phyloP scores from a whole-genome alignment of 2,113 vertebrate genomes.

The Mystacornis crossleyi region DNA sequence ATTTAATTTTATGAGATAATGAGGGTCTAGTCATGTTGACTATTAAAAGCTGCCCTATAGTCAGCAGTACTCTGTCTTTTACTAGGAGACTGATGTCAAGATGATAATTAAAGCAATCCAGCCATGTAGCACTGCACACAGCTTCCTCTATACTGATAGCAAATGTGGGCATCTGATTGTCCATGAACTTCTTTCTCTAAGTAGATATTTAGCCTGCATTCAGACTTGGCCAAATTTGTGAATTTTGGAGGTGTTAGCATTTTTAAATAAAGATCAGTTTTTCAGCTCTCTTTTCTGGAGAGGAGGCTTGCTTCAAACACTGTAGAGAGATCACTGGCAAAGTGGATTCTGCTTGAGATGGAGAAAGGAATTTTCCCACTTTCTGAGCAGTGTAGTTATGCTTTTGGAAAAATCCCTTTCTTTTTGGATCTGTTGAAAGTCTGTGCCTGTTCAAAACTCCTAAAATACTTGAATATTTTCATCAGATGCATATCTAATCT shows the following conservation, averaged over 20 bases:
- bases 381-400: background rate
- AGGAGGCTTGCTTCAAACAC: background rate
- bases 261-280: background rate
- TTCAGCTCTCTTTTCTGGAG: background rate
- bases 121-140: slow-evolving; percentile 23
- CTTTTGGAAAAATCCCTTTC: slow-evolving; percentile 17
- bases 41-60: slow-evolving; percentile 62
- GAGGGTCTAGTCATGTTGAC: slow-evolving; percentile 47
- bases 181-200: background rate
- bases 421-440: background rate
- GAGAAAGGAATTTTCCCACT: background rate
- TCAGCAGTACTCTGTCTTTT: slow-evolving; percentile 51
- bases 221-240: background rate
- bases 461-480: slow-evolving; percentile 36
- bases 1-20: slow-evolving; percentile 61
- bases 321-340: background rate
- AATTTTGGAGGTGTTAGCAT: background rate
- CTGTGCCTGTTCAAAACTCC: slow-evolving; percentile 22
- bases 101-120: slow-evolving; percentile 63
- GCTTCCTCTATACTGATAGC: slow-evolving; percentile 41
- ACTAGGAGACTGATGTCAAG: slow-evolving; percentile 57
- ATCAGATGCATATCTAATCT: slow-evolving; percentile 33
- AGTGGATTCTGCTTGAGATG: background rate
- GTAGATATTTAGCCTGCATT: slow-evolving; percentile 1
- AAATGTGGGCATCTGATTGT: background rate